These are phyloP conservation scores for Euglossa dilemma DNA, from an alignment of 1,140 invertebrate species.

Conservation along the genomic window DNA sequence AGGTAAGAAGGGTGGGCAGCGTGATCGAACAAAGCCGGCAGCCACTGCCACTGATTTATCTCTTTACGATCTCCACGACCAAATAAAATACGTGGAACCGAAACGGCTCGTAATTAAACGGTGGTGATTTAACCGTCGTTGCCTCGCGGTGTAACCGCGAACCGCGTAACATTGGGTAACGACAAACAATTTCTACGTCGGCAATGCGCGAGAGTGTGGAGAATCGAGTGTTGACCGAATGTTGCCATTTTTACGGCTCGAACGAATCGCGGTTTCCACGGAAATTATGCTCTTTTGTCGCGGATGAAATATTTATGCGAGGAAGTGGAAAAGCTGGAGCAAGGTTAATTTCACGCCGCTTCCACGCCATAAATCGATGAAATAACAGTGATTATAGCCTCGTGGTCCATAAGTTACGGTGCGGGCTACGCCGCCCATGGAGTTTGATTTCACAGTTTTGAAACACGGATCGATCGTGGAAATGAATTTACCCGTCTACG, in stretches of 20 bases:
- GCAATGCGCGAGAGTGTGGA: background rate
- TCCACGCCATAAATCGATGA: conserved; percentile 59
- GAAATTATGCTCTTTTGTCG: conserved; percentile 10
- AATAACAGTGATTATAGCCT: conserved; percentile 64
- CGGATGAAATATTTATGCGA: conserved; percentile 50
- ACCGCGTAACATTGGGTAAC: background rate
- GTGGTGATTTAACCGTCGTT: background rate
- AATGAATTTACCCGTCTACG: conserved; percentile 25
- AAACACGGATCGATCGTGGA: conserved; percentile 39
- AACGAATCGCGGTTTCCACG: conserved; percentile 9
- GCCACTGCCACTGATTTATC: background rate
- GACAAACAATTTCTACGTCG: background rate
- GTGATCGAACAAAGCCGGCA: conserved; percentile 5
- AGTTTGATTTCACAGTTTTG: background rate
- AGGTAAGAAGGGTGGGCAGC: background rate
- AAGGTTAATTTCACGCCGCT: conserved; percentile 61
- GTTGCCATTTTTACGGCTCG: background rate
- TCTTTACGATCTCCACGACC: background rate
- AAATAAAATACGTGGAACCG: background rate
- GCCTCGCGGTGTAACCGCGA: background rate
- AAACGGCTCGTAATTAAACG: background rate
- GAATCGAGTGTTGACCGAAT: background rate
- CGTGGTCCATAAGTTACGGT: conserved; percentile 15
- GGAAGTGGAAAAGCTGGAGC: conserved; percentile 6
- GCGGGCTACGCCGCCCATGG: background rate